A percentile compares a stretch with the other conserved stretches of the same genome.
phyloP scores from a whole-genome alignment of 2,888 invertebrate species.

The Sacculina carcini region DNA sequence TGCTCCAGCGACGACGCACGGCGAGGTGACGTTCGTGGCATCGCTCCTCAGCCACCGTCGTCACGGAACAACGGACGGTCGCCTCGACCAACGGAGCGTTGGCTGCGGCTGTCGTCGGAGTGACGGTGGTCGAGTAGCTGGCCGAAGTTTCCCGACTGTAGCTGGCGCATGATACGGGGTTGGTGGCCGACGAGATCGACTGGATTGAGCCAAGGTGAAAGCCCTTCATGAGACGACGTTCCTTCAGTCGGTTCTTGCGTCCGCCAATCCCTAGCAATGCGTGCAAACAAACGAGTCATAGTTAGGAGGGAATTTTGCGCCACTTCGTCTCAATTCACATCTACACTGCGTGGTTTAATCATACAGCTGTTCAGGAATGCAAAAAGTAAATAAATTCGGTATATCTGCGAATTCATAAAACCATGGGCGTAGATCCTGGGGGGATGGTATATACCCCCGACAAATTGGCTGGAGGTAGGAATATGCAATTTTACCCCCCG shows the following conservation, averaged over 20 bases:
- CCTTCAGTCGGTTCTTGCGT: slow-evolving; percentile 77
- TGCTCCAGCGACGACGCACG: slow-evolving; percentile 14
- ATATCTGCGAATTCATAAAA: too few species aligned
- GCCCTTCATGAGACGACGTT: slow-evolving; percentile 72
- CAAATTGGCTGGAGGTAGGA: too few species aligned
- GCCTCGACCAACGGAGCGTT: slow-evolving; percentile 8
- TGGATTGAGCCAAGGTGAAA: slow-evolving; percentile 41
- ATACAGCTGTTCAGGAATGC: too few species aligned
- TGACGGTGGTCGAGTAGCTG: background rate
- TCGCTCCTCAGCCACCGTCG: slow-evolving; percentile 13
- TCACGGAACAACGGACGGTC: slow-evolving; percentile 11
- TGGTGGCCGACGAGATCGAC: slow-evolving; percentile 6
- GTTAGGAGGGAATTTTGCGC: too few species aligned
- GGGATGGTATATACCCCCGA: too few species aligned
- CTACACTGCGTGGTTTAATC: too few species aligned
- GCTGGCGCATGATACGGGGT: slow-evolving; percentile 8
- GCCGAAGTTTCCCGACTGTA: slow-evolving; percentile 4
- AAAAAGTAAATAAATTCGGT: background rate
- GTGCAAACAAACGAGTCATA: too few species aligned
- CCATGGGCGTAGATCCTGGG: too few species aligned
- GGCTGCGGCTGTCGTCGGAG: background rate
- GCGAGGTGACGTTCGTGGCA: slow-evolving; percentile 11
- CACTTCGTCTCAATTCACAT: too few species aligned
- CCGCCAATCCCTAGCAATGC: slow-evolving; percentile 63
- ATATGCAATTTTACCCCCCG: too few species aligned